Base-by-base conservation (phyloP, 2,797 vertebrate species). In the Sebastiscus albofasciatus region DNA sequence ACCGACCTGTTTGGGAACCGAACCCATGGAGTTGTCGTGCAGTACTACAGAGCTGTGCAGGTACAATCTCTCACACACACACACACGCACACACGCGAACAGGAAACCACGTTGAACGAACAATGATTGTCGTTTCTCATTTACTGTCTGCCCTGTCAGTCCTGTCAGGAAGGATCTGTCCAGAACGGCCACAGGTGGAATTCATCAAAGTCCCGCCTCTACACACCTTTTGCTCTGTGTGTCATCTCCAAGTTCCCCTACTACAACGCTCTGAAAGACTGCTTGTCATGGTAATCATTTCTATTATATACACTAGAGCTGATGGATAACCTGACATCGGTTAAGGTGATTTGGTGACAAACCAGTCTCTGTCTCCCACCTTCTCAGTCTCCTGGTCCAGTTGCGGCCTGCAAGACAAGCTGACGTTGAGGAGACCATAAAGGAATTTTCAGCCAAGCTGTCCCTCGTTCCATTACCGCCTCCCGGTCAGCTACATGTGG, bases 1-100 rank as follows among this genome's bases (percentile, higher is more conserved):
- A 99, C 99, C 0, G 98, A 99, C 1, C 91, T 99, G 77, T 97
- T 97, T 58, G 99, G 99, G 62, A 99, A 97, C 87, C 96, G 98
- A 79, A 98, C 98, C 0, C 96, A 99, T 0, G 98, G 97, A 3
- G 97, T 97, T 26, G 97, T 99, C 0, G 95, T 96, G 36, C 97
- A 97, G 86, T 97, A 95, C 92, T 95, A 96, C 91, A 97, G 96
- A 81, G 90, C 96, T 20, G 70, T 98, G 16, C 98, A 97, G 85
- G 99, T 99, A 81, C 59, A 27, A 24, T 74, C 27, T 24, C 24
- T 24, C 46, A 77, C 20, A 67, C 33, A 34, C 22, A 3, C 26
- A 59, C 54, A 33, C 13, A 54, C 60, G 26, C 16, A 9, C 24
- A 2, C 54, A 67, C 46, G 12, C 1, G 22, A 1, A 34, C 22